Evolutionary conservation across 30 jellyfish, hydroid and myxozoan species (phyloP).

Genomic region (Sanderia malayensis): DNA sequence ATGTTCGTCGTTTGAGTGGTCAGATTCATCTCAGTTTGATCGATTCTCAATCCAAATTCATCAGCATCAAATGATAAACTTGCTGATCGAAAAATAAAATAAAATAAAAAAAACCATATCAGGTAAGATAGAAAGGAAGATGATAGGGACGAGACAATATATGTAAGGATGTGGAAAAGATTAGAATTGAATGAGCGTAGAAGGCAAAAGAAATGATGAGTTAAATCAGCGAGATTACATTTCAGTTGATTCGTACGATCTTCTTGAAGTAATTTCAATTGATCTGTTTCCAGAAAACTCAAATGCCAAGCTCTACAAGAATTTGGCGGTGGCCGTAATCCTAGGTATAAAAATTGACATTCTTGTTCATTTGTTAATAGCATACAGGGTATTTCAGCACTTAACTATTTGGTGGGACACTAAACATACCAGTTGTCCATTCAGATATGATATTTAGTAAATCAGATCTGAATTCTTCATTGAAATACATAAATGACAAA

Average conservation of each 20-base stretch:
- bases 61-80: conserved; percentile 51
- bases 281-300: conserved; percentile 37
- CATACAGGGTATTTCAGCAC: no score
- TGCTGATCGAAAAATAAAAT: conserved; percentile 33
- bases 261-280: conserved; percentile 41
- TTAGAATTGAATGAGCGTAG: no score
- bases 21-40: conserved; percentile 1
- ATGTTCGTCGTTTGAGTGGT: conserved; percentile 13
- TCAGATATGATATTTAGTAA: conserved; percentile 42
- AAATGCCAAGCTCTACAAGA: conserved; percentile 43
- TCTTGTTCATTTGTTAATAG: no score
- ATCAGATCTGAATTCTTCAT: conserved; percentile 53
- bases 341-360: conserved; percentile 8
- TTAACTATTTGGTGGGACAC: no score
- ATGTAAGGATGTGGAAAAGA: no score
- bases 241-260: conserved; percentile 52
- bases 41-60: conserved; percentile 32
- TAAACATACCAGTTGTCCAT: conserved; percentile 72
- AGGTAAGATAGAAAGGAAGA: no score
- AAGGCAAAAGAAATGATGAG: no score
- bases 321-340: conserved; percentile 46
- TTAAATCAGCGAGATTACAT: no score
- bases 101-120: no score
- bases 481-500: conserved; percentile 28
- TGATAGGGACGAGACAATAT: no score